Conservation (phyloP, 2,797 vertebrate species). For the Acrossocheilus fasciatus region DNA sequence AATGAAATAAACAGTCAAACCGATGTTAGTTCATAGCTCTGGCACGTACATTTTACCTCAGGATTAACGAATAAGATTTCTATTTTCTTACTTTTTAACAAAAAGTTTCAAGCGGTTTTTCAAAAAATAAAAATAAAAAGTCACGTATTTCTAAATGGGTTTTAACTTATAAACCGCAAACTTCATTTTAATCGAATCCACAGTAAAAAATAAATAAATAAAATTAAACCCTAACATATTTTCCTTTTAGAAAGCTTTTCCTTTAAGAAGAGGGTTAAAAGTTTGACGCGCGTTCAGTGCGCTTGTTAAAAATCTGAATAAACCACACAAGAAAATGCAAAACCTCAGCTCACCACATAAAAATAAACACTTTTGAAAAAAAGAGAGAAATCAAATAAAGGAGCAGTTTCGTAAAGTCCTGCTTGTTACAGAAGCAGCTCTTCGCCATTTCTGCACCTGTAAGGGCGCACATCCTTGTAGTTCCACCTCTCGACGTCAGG, state of each 20-base stretch:
- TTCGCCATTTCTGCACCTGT: constrained; percentile 83
- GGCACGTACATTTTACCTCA: background rate
- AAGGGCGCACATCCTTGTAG: constrained; percentile 65
- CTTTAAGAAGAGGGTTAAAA: constrained; percentile 50
- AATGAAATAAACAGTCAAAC: background rate
- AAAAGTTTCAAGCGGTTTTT: constrained; percentile 9
- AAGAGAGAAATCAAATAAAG: background rate
- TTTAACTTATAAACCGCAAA: background rate
- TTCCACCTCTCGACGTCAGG: constrained; percentile 65
- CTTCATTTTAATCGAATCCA: background rate
- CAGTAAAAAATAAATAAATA: background rate
- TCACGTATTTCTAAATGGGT: background rate
- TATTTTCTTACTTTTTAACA: background rate
- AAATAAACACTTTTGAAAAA: constrained; percentile 44
- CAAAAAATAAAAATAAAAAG: background rate
- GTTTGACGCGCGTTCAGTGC: constrained; percentile 52
- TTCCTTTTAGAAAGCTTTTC: background rate
- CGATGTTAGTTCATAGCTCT: background rate
- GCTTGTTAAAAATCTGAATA: constrained; percentile 18
- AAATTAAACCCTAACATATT: background rate
- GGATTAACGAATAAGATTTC: background rate
- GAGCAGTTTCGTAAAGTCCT: constrained; percentile 68
- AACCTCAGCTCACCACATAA: constrained; percentile 41
- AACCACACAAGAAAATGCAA: constrained; percentile 33
- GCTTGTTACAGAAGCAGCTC: constrained; percentile 60